phyloP scores from a whole-genome alignment of 1,140 invertebrate genomes.

The Calephelis virginiensis region DNA sequence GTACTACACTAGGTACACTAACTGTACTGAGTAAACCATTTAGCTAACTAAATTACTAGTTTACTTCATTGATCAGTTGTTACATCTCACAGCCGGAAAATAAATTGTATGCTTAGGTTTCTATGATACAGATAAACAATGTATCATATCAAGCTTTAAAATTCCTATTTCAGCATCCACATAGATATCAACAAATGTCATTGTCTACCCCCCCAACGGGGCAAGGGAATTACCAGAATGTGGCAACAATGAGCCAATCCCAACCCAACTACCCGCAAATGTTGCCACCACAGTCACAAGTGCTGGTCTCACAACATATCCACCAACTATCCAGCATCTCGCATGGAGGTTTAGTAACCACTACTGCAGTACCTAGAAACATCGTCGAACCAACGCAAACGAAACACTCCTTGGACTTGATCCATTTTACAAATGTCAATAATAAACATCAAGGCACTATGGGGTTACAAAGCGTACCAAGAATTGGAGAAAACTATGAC shows the following conservation, averaged over 20 bases:
- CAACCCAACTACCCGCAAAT: slow-evolving; percentile 49
- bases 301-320: slow-evolving; percentile 32
- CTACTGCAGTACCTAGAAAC: slow-evolving; percentile 45
- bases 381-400: slow-evolving; percentile 47
- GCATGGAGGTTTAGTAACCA: slow-evolving; percentile 42
- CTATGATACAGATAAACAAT: no score
- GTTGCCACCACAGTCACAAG: slow-evolving; percentile 32
- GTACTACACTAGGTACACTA: no score
- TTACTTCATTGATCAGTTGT: no score
- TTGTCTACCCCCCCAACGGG: slow-evolving; percentile 61
- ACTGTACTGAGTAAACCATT: no score
- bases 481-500: slow-evolving; percentile 51
- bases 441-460: slow-evolving; percentile 40
- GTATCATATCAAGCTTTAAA: neutral
- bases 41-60: no score
- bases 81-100: no score
- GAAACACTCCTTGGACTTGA: slow-evolving; percentile 56
- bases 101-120: no score
- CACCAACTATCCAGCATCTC: slow-evolving; percentile 34
- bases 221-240: slow-evolving; percentile 60
- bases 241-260: slow-evolving; percentile 57
- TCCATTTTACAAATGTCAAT: slow-evolving; percentile 53
- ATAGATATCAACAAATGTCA: slow-evolving; percentile 68
- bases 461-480: slow-evolving; percentile 50
- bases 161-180: slow-evolving; percentile 41